Evolutionary conservation across 1,140 invertebrate species (phyloP), one percentile per base, ranked within the genome.

Genomic region (Calycopis cecrops): DNA sequence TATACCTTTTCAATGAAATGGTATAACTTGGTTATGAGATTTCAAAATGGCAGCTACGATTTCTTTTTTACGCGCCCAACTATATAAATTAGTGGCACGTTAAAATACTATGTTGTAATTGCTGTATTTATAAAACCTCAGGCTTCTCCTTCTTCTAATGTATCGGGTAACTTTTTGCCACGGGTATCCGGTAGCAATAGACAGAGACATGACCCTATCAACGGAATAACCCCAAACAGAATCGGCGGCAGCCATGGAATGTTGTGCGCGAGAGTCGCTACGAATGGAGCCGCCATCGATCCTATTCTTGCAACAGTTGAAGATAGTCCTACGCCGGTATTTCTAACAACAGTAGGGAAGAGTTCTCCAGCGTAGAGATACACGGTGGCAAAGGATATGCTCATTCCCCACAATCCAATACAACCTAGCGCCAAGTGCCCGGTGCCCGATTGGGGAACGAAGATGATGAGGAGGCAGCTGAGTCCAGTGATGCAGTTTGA

Each of bases 401-500:
- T 88, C 53, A 89, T 87, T 9, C 90, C 91, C 69, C 89, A 91
- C 48, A 92, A 88, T 2, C 92, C 92, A 1, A 91, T 55, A 4
- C 91, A 88, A 6, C 91, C 90, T 10, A 94, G 75, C 16, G 79
- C 73, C 35, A 91, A 65, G 56, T 83, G 74, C 8, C 67, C 72
- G n/a, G 63, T 78, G 3, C 69, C 65, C 2, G 73, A 76, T 73
- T 68, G 59, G 0, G 89, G 88, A 0, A 91, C 79, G 11, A 90
- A 60, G 9, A 90, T 90, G 21, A 94, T 90, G 0, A 91, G 64
- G 1, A 94, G 67, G 52, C 92, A 90, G 3, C 91, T 89, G 9
- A 92, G n/a, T 0, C 91, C 92, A n/a, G 91, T 90, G 0, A 93
- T 55, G 1, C 87, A 70, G 69, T 94, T 92, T 1, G 92, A 89